Base-by-base conservation (phyloP, 2,797 vertebrate genomes). In the Dendrocincla tyrannina region DNA sequence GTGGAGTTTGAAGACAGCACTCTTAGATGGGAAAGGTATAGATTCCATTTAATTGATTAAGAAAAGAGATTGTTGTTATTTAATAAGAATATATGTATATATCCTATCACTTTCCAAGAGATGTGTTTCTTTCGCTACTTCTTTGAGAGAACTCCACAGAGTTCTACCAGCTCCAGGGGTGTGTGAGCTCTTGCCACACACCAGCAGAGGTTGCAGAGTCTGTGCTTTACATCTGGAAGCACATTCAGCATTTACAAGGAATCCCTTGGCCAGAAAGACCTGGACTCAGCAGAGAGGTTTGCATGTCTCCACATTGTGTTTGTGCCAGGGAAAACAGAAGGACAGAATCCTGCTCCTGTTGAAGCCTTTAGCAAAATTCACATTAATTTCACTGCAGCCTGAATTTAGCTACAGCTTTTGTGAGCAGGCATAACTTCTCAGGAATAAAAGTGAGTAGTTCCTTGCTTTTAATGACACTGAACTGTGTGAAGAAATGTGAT, bases 151-250 rank as follows among this genome's bases (percentile, higher is more conserved):
- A 41, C 25, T 47, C 59, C 33, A 20, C 50, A 28, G 25, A 78
- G 7, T 33, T 67, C 32, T 37, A 2, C 23, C n/a, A 62, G 30
- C 33, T 76, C 63, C 17, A 28, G 37, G 7, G 11, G 13, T n/a
- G 3, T 30, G 23, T 20, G 7, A 69, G 24, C 55, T 13, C 28
- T 16, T 81, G 85, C 9, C 7, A 2, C 17, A 2, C 0, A 0
- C n/a, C 44, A 59, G 66, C 47, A 50, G 44, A 13, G 13, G 13
- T 7, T 63, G 41, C 16, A 12, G 11, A n/a, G 16, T 13, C 10
- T 39, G 52, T 33, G 5, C 28, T 56, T 33, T 9, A 19, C n/a
- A 39, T 32, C 67, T 35, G n/a, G 55, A 79, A 50, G 75, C 4
- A 4, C 24, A 25, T 50, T 83, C 63, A 18, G 22, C 50, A 33